Base-by-base conservation (phyloP, 2,113 vertebrate genomes). In the Marcusenius ussheri region DNA sequence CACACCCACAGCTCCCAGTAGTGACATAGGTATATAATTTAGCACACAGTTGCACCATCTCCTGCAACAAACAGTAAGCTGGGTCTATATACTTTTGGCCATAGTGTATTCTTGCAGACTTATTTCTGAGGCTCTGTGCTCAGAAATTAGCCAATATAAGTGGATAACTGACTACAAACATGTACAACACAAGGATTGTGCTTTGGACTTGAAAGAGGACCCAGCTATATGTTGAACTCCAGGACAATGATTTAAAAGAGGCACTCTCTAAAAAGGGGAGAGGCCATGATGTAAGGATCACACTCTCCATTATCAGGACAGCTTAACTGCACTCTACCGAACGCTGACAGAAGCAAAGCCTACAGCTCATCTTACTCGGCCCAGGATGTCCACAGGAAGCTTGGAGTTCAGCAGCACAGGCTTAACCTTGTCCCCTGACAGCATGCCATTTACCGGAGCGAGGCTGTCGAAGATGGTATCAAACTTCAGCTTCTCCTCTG, bases 401-500 rank as follows among this genome's bases (percentile, higher is more conserved):
- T 99, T 99, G 89, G 98, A 99, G 94, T 99, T 99, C 10, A 99
- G 98, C 91, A 99, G 96, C 53, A 99, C 98, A 62, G 98, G 98
- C 93, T 99, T 99, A 94, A 99, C 98, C 93, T 99, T 99, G 84
- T 99, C 98, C 31, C 98, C 98, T 51, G 98, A 97, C 27, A 99
- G 94, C 87, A 98, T 96, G 91, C 98, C 98, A 92, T 96, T 97
- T 50, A 96, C 95, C 66, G 98, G 98, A 87, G 93, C 96, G 88
- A 99, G 95, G 93, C 98, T 99, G 85, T 99, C 98, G 94, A 99
- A 99, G 94, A 99, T 99, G 91, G 96, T 94, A 92, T 99, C 98
- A 91, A 98, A 99, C 94, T 98, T 99, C 94, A 95, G 94, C 93
- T 99, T 99, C 93, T 99, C 98, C 94, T 99, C 98, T 51, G 95